phyloP scores from a whole-genome alignment of 2,888 invertebrate species.

The Melanophora roralis region DNA sequence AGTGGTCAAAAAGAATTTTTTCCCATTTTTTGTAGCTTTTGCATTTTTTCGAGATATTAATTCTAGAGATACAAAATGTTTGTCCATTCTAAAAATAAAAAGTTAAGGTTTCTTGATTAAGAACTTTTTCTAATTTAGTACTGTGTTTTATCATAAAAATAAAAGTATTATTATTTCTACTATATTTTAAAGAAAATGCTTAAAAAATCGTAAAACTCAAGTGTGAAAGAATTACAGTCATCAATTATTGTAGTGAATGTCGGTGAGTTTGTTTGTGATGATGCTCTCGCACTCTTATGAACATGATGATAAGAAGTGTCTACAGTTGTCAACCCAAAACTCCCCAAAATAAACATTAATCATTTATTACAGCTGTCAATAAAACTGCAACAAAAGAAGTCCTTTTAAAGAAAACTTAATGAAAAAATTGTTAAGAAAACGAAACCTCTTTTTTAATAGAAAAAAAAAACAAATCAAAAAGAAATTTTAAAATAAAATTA shows the following conservation, averaged over 20 bases:
- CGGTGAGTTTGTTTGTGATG: constrained; percentile 1
- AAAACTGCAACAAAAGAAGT: not conserved
- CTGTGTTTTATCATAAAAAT: too few relatives aligned
- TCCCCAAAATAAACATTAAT: constrained; percentile 58
- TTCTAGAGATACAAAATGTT: too few relatives aligned
- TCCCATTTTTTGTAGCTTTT: too few relatives aligned
- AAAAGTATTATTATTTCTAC: not conserved
- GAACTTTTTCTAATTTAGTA: too few relatives aligned
- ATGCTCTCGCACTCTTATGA: constrained; percentile 13
- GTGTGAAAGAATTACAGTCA: constrained; percentile 51
- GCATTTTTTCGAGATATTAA: too few relatives aligned
- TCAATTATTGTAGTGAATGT: constrained; percentile 46
- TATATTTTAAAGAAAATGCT: constrained; percentile 14
- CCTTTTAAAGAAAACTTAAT: not conserved
- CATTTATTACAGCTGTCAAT: constrained; percentile 58
- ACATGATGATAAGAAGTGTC: constrained; percentile 27
- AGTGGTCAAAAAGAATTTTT: too few relatives aligned
- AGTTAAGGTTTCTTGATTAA: too few relatives aligned
- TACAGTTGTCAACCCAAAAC: constrained; percentile 55
- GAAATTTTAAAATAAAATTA: constrained; percentile 5
- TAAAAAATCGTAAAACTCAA: constrained; percentile 29
- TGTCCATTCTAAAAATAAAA: too few relatives aligned
- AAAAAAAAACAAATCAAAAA: too few relatives aligned
- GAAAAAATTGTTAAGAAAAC: constrained; percentile 4
- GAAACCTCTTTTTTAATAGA: too few relatives aligned